phyloP scores from a whole-genome alignment of 2,888 invertebrate genomes.

The Flabesymbios commensalis region DNA sequence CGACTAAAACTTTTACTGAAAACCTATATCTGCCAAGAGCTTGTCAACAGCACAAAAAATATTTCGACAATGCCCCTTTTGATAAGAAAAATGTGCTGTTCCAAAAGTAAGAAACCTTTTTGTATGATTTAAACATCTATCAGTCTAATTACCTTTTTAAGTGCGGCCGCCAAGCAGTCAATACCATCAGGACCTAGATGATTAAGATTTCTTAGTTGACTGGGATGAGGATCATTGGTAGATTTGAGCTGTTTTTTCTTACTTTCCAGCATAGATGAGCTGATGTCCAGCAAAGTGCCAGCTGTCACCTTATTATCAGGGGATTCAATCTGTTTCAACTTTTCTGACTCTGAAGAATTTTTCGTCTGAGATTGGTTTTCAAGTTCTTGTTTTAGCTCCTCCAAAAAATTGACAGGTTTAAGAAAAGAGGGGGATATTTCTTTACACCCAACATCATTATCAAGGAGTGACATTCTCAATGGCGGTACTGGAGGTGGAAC shows the following conservation, averaged over 20 bases:
- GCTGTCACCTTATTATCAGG: neutral
- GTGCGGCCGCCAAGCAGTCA: constrained; percentile 45
- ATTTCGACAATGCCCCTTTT: no score
- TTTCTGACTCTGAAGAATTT: neutral
- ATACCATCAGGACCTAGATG: constrained; percentile 37
- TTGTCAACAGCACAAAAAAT: no score
- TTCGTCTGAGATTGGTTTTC: neutral
- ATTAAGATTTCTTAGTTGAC: constrained; percentile 41
- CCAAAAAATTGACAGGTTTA: no score
- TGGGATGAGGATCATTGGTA: constrained; percentile 41
- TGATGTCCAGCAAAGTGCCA: constrained; percentile 19
- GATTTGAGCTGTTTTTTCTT: constrained; percentile 44
- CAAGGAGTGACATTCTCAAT: neutral
- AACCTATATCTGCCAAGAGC: no score
- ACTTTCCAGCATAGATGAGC: constrained; percentile 39
- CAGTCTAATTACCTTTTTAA: constrained; percentile 47
- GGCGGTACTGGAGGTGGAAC: neutral
- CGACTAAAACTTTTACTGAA: no score
- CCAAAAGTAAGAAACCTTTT: no score
- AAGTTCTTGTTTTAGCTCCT: neutral
- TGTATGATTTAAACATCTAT: no score
- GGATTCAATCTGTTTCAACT: no score
- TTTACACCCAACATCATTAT: neutral
- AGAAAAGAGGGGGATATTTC: no score
- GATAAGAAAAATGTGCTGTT: no score